Evolutionary conservation across 2,888 invertebrate genomes (phyloP).

Genomic region (Drosophila cognata): DNA sequence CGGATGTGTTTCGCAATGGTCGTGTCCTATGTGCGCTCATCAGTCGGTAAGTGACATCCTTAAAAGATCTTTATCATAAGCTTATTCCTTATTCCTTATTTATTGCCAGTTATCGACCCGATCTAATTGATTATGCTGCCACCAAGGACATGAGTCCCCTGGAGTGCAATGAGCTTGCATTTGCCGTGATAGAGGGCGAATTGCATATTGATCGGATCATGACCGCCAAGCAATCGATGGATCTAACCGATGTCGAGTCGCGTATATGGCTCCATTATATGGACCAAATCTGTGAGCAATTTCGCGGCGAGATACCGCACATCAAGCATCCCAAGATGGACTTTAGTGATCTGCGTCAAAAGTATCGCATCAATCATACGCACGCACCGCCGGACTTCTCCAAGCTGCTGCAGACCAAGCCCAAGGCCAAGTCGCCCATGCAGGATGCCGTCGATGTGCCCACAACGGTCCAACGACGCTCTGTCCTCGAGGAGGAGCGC

Average conservation of each 20-base stretch:
- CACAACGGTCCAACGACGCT: conserved; percentile 79
- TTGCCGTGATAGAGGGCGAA: conserved; percentile 93
- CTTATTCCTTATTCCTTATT: not conserved
- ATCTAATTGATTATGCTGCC: conserved; percentile 91
- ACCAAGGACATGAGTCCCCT: conserved; percentile 88
- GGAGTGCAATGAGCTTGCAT: conserved; percentile 92
- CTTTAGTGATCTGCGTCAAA: conserved; percentile 84
- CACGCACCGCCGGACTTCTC: conserved; percentile 84
- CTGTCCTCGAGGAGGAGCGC: conserved; percentile 84
- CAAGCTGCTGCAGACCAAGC: conserved; percentile 82
- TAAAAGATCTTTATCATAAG: not conserved
- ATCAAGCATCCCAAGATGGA: conserved; percentile 90
- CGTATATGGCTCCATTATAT: conserved; percentile 90
- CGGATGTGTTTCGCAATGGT: conserved; percentile 84
- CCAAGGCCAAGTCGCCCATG: conserved; percentile 83
- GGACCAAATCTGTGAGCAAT: conserved; percentile 94
- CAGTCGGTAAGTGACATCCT: conserved; percentile 76
- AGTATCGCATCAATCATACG: conserved; percentile 79
- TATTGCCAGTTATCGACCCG: conserved; percentile 93
- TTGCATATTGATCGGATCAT: conserved; percentile 90
- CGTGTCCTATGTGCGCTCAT: conserved; percentile 84
- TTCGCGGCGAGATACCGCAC: conserved; percentile 96
- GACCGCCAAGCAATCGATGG: conserved; percentile 89
- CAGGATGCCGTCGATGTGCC: conserved; percentile 83
- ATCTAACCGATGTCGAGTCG: conserved; percentile 82